Evolutionary conservation across 2,797 vertebrate genomes (phyloP), one percentile per base, ranked within the genome.

Genomic region (Sebastes vulpes): DNA sequence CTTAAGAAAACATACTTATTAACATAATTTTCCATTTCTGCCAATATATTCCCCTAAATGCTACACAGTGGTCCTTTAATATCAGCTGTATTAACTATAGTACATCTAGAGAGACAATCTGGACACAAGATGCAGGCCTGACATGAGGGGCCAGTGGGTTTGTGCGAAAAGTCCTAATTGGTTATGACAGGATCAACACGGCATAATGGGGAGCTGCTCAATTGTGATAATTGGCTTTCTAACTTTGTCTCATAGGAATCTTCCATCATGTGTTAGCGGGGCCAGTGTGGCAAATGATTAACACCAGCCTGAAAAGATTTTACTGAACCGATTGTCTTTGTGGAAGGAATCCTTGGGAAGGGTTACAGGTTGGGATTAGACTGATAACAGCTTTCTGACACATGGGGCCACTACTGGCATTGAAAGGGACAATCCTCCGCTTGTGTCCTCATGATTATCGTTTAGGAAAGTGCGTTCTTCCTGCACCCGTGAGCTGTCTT

Each of bases 131-230:
- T 68, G 67, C 46, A 65, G 60, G 28, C 8, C 5, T 32, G 70
- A 63, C 38, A 50, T 54, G 21, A 70, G 48, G 53, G 29, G 73
- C 52, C 67, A 59, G 2, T 69, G 63, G 57, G 69, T 73, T 90
- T 77, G 64, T 28, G 8, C 5, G 16, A 14, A 23, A n/a, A 79
- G 59, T 66, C 50, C 50, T 77, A 21, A 89, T 59, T 32, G 6
- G n/a, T 69, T 42, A 25, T 71, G 85, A 77, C 81, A 79, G 84
- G 58, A 78, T 65, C 75, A 83, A 68, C 78, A 68, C 32, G 23
- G 54, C 38, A 73, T 63, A 77, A 81, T 57, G 48, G 20, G 56
- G 53, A 81, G 64, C 42, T 53, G 59, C 65, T 70, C 10, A 52
- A 77, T 57, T 63, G 72, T 32, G 57, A 72, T 83, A 85, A 86